A percentile compares a stretch with the other conserved stretches of the same genome.
Evolutionary conservation across 1,140 invertebrate genomes (phyloP).

Genomic region (Lamellibrachia luymesi): DNA sequence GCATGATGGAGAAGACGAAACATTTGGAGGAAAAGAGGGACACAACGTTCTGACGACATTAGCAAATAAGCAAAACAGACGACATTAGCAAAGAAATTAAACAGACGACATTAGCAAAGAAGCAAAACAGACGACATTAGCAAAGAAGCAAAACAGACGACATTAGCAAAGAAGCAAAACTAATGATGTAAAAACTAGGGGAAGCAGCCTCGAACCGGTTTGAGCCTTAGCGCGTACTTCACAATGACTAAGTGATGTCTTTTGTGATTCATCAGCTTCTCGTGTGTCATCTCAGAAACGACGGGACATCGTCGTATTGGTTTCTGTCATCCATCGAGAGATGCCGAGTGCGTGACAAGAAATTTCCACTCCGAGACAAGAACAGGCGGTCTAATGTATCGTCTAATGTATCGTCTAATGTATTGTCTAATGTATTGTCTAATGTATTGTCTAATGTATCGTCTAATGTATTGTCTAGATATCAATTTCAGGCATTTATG

Average conservation of each 20-base stretch:
- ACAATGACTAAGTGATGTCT: not conserved
- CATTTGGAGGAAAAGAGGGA: not conserved
- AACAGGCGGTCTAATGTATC: not conserved
- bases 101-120: no score
- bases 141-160: no score
- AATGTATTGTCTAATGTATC: no score
- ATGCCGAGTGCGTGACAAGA: not conserved
- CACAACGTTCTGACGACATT: not conserved
- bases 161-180: not conserved
- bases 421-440: no score
- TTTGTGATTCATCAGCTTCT: not conserved
- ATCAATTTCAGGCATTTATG: not conserved
- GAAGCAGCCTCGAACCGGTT: not conserved
- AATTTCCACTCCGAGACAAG: not conserved
- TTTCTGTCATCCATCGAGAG: not conserved
- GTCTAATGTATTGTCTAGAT: not conserved
- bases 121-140: no score
- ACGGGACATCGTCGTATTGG: not conserved
- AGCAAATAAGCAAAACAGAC: no score
- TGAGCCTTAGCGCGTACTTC: not conserved
- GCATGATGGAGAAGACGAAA: not conserved
- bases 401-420: not conserved
- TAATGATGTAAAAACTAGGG: no score
- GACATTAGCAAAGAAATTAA: no score
- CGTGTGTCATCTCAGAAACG: not conserved